A percentile compares a stretch with the other conserved stretches of the same genome.
These are phyloP conservation scores for Ichneumon xanthorius DNA, from an alignment of 2,888 invertebrate species.

Conservation along the genomic window DNA sequence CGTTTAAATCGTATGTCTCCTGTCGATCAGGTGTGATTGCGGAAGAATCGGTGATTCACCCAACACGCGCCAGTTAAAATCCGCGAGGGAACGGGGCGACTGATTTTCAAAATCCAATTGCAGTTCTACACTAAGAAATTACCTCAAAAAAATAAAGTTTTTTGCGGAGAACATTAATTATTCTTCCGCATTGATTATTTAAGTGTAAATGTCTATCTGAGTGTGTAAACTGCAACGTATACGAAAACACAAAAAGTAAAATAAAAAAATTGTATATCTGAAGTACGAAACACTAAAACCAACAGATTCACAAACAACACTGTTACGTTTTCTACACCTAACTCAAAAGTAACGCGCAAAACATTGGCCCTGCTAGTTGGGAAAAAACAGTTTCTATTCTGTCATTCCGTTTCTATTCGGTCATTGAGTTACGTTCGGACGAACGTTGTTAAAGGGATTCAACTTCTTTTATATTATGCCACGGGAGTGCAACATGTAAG, in stretches of 20 bases:
- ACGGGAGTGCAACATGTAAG: slow-evolving; percentile 71
- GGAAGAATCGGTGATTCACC: neutral
- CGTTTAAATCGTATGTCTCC: neutral
- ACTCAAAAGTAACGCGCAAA: neutral
- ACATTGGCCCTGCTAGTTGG: neutral
- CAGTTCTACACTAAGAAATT: neutral
- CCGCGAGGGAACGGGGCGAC: slow-evolving; percentile 1
- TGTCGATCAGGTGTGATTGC: neutral
- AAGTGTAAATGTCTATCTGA: neutral
- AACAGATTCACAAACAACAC: neutral
- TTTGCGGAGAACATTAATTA: neutral
- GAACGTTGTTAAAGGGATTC: slow-evolving; percentile 18
- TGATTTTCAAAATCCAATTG: slow-evolving; percentile 71
- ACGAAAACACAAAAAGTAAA: neutral
- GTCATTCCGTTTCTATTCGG: neutral
- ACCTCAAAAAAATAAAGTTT: neutral
- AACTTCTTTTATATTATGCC: slow-evolving; percentile 62
- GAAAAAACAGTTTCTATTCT: neutral
- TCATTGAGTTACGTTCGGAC: neutral
- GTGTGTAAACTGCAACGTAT: neutral
- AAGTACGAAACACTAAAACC: neutral
- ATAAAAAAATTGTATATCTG: neutral
- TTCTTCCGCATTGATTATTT: neutral
- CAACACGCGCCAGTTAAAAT: slow-evolving; percentile 23
- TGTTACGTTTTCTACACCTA: neutral